Conservation (phyloP, 23 tunicate species). For the Trididemnum miniatum region DNA sequence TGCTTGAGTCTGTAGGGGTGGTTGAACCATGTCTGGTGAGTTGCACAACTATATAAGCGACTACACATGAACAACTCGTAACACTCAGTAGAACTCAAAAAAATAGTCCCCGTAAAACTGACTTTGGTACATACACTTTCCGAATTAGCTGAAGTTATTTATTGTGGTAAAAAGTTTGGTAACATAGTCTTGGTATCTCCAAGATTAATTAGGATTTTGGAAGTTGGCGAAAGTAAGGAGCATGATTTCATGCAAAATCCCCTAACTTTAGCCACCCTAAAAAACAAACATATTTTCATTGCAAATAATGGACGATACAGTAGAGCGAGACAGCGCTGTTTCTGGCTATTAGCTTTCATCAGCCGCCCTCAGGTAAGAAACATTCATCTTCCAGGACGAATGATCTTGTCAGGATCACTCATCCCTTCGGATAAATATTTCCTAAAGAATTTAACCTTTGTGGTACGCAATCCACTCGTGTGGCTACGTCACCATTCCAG, state of each 20-base stretch:
- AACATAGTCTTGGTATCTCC: neutral
- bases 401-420: no score
- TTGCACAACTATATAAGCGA: neutral
- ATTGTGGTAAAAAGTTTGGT: neutral
- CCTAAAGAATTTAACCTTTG: no score
- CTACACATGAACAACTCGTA: neutral
- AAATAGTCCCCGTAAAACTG: neutral
- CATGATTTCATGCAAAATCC: neutral
- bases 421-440: no score
- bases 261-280: neutral
- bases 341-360: no score
- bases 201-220: neutral
- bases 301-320: no score
- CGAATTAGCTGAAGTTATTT: neutral
- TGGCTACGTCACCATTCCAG: no score
- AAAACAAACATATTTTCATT: neutral
- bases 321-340: no score
- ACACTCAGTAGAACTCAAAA: neutral
- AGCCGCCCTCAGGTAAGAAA: no score
- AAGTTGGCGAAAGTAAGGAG: neutral
- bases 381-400: no score
- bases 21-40: neutral
- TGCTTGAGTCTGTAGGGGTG: neutral
- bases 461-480: no score
- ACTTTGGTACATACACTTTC: neutral